Evolutionary conservation across 2,888 invertebrate genomes (phyloP).

Genomic region (Punctoribates punctum): DNA sequence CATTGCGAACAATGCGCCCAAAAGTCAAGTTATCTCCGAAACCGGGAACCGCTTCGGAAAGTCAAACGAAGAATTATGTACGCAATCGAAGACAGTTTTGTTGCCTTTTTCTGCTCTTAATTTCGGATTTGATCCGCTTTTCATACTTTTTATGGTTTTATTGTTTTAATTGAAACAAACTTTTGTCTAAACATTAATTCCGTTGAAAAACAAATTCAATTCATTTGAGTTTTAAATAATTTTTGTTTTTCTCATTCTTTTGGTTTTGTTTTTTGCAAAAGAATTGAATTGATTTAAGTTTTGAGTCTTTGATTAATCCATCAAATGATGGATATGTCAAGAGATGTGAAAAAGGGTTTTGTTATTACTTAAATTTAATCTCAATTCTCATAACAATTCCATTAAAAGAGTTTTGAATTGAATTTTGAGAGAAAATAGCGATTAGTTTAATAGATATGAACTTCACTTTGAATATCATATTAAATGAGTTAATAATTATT

Average conservation of each 20-base stretch:
- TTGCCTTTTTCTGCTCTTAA: neutral
- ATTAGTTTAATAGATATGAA: neutral
- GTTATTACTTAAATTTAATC: neutral
- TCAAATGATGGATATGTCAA: too few relatives aligned
- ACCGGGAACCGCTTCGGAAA: constrained; percentile 81
- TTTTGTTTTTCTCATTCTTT: too few relatives aligned
- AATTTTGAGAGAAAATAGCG: constrained; percentile 20
- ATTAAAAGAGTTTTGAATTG: neutral
- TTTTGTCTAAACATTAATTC: neutral
- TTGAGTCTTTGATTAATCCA: too few relatives aligned
- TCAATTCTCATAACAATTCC: neutral
- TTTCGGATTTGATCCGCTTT: neutral
- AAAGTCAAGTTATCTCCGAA: constrained; percentile 75
- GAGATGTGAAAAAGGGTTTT: neutral
- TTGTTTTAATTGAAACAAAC: neutral
- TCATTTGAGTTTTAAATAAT: neutral
- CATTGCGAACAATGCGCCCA: constrained; percentile 81
- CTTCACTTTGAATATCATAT: neutral
- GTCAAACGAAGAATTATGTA: constrained; percentile 70
- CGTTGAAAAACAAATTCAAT: neutral
- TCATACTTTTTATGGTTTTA: neutral
- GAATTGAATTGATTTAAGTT: too few relatives aligned
- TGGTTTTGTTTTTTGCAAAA: too few relatives aligned
- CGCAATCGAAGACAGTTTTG: constrained; percentile 48
- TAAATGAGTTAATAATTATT: neutral